phyloP scores from a whole-genome alignment of 2,113 vertebrate genomes.

The Forbesichthys papilliferus region DNA sequence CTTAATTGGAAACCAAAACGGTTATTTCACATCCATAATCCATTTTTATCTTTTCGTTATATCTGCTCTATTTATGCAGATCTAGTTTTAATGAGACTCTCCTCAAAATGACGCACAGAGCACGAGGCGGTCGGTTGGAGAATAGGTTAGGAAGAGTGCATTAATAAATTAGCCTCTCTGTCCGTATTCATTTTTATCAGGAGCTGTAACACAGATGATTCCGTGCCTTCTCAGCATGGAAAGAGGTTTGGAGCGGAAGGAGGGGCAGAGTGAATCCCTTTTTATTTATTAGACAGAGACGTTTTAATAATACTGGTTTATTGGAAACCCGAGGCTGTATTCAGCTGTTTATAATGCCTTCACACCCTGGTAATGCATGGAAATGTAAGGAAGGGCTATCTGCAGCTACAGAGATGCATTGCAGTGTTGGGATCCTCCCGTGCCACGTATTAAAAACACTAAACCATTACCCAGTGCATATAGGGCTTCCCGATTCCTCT shows the following conservation, averaged over 20 bases:
- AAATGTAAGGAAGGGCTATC: conserved; percentile 37
- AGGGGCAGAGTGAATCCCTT: conserved; percentile 46
- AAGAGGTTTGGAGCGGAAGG: conserved; percentile 38
- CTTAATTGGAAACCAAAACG: conserved; percentile 72
- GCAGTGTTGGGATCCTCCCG: conserved; percentile 41
- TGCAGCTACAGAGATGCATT: conserved; percentile 57
- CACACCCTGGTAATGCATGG: conserved; percentile 39
- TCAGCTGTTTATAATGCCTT: conserved; percentile 55
- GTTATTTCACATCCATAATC: conserved; percentile 66
- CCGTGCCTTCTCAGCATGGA: conserved; percentile 31
- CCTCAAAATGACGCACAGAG: conserved; percentile 59
- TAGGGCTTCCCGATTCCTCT: conserved; percentile 48
- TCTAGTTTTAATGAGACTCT: conserved; percentile 68
- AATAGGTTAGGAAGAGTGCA: conserved; percentile 60
- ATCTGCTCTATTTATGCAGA: conserved; percentile 65
- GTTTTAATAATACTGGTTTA: conserved; percentile 64
- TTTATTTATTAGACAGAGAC: conserved; percentile 56
- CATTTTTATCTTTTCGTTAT: conserved; percentile 53
- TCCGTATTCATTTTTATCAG: conserved; percentile 58
- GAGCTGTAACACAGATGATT: conserved; percentile 31
- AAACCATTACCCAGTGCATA: conserved; percentile 58
- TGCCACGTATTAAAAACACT: conserved; percentile 69
- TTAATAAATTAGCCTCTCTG: conserved; percentile 64
- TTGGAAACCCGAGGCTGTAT: conserved; percentile 50
- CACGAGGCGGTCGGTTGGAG: conserved; percentile 47